Evolutionary conservation across 2,113 vertebrate genomes (phyloP).

Genomic region (Heliornis fulica): DNA sequence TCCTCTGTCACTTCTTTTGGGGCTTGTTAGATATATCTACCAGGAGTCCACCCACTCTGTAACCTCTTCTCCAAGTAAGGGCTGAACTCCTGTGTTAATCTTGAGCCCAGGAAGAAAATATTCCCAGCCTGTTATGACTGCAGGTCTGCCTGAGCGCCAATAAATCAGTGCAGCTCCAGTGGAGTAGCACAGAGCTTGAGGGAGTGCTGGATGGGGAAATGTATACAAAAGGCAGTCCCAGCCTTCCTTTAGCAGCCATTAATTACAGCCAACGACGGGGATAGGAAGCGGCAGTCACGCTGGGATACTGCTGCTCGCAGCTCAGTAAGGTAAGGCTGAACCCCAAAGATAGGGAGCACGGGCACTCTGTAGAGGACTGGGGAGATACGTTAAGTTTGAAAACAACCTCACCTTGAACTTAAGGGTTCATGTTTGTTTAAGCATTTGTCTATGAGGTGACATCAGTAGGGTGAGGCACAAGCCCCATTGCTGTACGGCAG

Average conservation of each 20-base stretch:
- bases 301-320: neutral
- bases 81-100: neutral
- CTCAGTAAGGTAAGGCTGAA: neutral
- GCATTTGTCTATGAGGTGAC: neutral
- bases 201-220: neutral
- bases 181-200: neutral
- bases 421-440: neutral
- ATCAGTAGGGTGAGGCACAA: neutral
- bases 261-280: neutral
- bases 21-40: neutral
- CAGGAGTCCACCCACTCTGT: neutral
- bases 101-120: neutral
- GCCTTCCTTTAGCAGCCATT: neutral
- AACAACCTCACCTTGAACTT: neutral
- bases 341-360: neutral
- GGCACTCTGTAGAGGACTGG: neutral
- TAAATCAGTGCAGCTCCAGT: neutral
- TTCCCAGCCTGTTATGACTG: conserved; percentile 35
- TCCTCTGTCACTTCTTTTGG: neutral
- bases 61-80: neutral
- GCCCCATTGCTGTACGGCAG: neutral
- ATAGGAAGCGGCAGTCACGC: neutral
- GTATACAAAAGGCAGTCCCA: neutral
- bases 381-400: neutral
- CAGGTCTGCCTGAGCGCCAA: neutral